These are phyloP conservation scores for Bolinopsis microptera DNA, from an alignment of 37 sponge, comb jelly and placozoan species.

Conservation along the genomic window DNA sequence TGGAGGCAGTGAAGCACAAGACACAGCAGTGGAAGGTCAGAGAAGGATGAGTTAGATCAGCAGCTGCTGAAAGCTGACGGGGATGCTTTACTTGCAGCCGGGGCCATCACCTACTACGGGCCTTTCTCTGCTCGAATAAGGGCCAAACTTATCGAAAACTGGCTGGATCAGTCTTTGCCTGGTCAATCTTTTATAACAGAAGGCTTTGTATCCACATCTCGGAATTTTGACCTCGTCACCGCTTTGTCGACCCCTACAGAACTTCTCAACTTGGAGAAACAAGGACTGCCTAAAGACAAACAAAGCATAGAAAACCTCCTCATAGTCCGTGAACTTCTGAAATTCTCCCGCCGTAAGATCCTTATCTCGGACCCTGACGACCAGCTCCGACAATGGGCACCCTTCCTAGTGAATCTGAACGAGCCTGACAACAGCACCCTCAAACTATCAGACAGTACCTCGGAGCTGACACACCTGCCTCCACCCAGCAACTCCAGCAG, in stretches of 20 bases:
- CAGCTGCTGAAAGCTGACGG: conserved; percentile 40
- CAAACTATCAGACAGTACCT: not conserved
- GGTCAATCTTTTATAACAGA: conserved; percentile 12
- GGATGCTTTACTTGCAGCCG: conserved; percentile 25
- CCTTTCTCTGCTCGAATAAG: conserved; percentile 13
- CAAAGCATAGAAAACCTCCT: conserved; percentile 51
- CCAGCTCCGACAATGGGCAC: conserved; percentile 50
- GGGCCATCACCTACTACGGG: conserved; percentile 58
- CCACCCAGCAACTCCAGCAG: not conserved
- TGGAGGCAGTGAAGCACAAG: not conserved
- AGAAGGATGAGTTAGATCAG: conserved; percentile 36
- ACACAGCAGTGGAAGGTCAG: not conserved
- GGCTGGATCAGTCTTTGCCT: not conserved
- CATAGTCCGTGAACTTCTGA: conserved; percentile 51
- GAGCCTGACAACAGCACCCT: not conserved
- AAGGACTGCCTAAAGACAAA: conserved; percentile 1
- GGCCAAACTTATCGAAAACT: not conserved
- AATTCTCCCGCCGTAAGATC: not conserved
- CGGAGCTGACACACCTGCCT: not conserved
- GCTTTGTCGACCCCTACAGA: not conserved
- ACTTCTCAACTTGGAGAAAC: not conserved
- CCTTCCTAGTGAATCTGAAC: not conserved
- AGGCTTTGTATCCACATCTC: not conserved
- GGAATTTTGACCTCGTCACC: conserved; percentile 3
- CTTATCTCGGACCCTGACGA: conserved; percentile 64